Percentiles rank a stretch among this genome's conserved stretches.
These are phyloP conservation scores for Achlya flavicornis DNA, from an alignment of 2,888 invertebrate species.

Conservation along the genomic window DNA sequence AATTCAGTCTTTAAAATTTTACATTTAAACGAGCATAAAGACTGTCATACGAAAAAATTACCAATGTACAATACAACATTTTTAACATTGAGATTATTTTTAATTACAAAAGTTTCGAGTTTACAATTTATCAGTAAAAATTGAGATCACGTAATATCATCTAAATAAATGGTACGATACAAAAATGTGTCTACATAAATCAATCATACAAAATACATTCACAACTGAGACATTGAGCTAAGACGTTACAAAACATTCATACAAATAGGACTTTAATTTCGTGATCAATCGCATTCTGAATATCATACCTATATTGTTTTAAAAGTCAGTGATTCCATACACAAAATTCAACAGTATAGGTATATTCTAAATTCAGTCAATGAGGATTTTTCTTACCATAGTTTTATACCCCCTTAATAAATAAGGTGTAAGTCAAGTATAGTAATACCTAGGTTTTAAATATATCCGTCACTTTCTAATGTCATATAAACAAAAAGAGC, in stretches of 20 bases:
- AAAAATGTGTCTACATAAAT: slow-evolving; percentile 35
- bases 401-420: no score
- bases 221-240: slow-evolving; percentile 63
- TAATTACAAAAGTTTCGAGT: slow-evolving; percentile 10
- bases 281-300: slow-evolving; percentile 21
- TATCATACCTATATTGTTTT: not conserved
- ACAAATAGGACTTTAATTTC: slow-evolving; percentile 16
- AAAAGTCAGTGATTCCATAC: no score
- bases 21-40: slow-evolving; percentile 65
- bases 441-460: no score
- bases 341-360: no score
- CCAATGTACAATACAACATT: slow-evolving; percentile 38
- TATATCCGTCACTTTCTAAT: no score
- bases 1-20: slow-evolving; percentile 81
- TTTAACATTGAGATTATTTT: not conserved
- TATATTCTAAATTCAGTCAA: no score
- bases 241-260: slow-evolving; percentile 43
- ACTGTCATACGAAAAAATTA: slow-evolving; percentile 50
- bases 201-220: slow-evolving; percentile 54
- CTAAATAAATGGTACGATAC: slow-evolving; percentile 21
- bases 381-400: no score
- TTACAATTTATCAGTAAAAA: slow-evolving; percentile 12
- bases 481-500: no score
- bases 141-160: slow-evolving; percentile 22
- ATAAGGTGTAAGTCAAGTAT: no score